Evolutionary conservation across 92 coral and sea anemone genomes (phyloP), one percentile per base, ranked within the genome.

Genomic region (Zoanthus solanderi): DNA sequence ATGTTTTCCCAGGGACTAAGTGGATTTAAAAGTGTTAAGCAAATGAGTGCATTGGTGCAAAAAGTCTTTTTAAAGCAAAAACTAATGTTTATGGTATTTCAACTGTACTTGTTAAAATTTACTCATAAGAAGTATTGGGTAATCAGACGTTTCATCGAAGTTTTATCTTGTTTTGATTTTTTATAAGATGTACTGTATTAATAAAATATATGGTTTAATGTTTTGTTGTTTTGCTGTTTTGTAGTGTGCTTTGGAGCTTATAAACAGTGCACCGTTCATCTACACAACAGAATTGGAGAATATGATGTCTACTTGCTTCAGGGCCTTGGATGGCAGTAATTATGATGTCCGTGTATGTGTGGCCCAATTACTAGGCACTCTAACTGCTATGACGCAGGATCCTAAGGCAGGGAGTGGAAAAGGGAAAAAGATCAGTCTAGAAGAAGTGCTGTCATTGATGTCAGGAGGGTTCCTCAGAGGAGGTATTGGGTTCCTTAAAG

Each of bases 341-440:
- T 97, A 97, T 88, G 99, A 97, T 71, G 99, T 97, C 88, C 93
- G 99, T 60, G 98, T 97, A 18, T 95, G 97, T 66, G 93, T 97
- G 42, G 95, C 99, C 58, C 95, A 93, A 78, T 86, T 95, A 44
- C 91, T 97, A 60, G 99, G 99, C 16, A 89, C 96, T 5, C 89
- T 95, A 1, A 95, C 96, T 95, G 97, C 99, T 48, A 92, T 91
- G 78, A 97, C 98, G 3, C 99, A 96, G 79, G 95, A 96, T 84
- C 90, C 89, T 15, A 83, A 84, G 28, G 92, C 93, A 30, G 95
- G 90, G 29, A 87, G 87, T 72, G 79, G 89, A 79, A 92, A 92
- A 56, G 92, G 87, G 28, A 95, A 91, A 66, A 94, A 89, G 77
- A 87, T 88, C 9, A 93, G 94, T 73, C 86, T 97, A 16, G 98